Evolutionary conservation across 92 coral and sea anemone genomes (phyloP).

Genomic region (Palythoa heliodiscus): DNA sequence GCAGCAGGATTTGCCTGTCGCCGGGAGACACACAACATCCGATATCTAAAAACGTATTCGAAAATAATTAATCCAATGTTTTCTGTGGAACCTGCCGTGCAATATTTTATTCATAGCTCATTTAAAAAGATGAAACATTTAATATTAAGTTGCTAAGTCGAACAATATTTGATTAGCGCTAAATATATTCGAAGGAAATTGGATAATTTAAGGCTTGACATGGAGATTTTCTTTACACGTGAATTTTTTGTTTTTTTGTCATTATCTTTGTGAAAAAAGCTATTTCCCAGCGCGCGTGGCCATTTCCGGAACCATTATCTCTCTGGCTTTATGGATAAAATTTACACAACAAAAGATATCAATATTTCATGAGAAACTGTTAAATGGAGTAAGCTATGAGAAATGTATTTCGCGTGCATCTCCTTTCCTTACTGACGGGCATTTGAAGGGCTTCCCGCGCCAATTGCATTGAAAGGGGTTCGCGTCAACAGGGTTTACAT

Average conservation of each 20-base stretch:
- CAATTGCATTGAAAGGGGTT: slow-evolving; percentile 30
- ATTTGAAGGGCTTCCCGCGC: slow-evolving; percentile 43
- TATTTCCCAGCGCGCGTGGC: slow-evolving; percentile 21
- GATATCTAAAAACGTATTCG: background rate
- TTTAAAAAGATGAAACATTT: slow-evolving; percentile 38
- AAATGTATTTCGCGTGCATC: slow-evolving; percentile 6
- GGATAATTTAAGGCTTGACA: slow-evolving; percentile 35
- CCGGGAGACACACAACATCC: background rate
- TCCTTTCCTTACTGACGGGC: slow-evolving; percentile 18
- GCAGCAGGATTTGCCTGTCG: slow-evolving; percentile 16
- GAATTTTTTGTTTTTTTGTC: slow-evolving; percentile 8
- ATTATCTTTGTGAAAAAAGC: slow-evolving; percentile 20
- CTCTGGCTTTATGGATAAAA: slow-evolving; percentile 70
- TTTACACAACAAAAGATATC: slow-evolving; percentile 89
- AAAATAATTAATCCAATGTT: slow-evolving; percentile 22
- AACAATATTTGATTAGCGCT: slow-evolving; percentile 45
- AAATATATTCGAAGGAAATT: slow-evolving; percentile 41
- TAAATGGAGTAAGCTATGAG: slow-evolving; percentile 55
- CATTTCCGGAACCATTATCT: slow-evolving; percentile 77
- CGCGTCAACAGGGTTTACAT: slow-evolving; percentile 34
- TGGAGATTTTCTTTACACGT: slow-evolving; percentile 21
- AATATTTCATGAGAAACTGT: slow-evolving; percentile 76
- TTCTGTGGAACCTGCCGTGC: slow-evolving; percentile 30
- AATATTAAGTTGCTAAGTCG: slow-evolving; percentile 40
- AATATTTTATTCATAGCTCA: slow-evolving; percentile 41